Evolutionary conservation across 2,113 vertebrate species (phyloP), one percentile per base, ranked within the genome.

Genomic region (Glaucidium brasilianum): DNA sequence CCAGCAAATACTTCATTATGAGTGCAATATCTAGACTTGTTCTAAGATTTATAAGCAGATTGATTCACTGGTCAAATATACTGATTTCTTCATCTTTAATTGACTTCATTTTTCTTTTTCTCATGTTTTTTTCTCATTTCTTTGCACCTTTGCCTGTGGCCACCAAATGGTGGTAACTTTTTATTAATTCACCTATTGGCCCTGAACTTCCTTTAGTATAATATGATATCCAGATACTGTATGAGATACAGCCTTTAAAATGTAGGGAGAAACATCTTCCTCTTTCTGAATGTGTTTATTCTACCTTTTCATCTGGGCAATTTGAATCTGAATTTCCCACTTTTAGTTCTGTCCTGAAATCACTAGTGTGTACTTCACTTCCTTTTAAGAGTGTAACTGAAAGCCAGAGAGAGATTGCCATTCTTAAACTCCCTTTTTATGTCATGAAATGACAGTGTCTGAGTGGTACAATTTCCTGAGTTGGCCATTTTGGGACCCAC

Each of bases 381-480:
- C 41, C 39, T 82, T 88, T 92, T 64, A 82, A 94, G 66, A 9
- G 0, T 59, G 27, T 49, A 52, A 15, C 55, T 78, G 60, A 80
- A 93, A 83, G 39, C 71, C 58, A 89, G 68, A 92, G 53, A 88
- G 47, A 55, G 9, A 85, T 79, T 72, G 9, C 71, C 18, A 5
- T 91, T 91, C 62, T 82, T 59, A 59, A 94, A 79, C 29, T 75
- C 79, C 58, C 22, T 90, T 94, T 92, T 78, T 71, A 63, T 95
- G 85, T 76, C 29, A 68, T 41, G n/a, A 79, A 75, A 59, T 88
- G 74, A 19, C 74, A 90, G 55, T 91, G 85, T 92, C 86, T 67
- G 78, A 10, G 73, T 88, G 90, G 72, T 92, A 49, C 66, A 71
- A 23, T 87, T 79, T 79, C 52, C 82, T 75, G 69, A 88, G 68